Evolutionary conservation across 2,113 vertebrate species (phyloP), one percentile per base, ranked within the genome.

Genomic region (Steatornis caripensis): DNA sequence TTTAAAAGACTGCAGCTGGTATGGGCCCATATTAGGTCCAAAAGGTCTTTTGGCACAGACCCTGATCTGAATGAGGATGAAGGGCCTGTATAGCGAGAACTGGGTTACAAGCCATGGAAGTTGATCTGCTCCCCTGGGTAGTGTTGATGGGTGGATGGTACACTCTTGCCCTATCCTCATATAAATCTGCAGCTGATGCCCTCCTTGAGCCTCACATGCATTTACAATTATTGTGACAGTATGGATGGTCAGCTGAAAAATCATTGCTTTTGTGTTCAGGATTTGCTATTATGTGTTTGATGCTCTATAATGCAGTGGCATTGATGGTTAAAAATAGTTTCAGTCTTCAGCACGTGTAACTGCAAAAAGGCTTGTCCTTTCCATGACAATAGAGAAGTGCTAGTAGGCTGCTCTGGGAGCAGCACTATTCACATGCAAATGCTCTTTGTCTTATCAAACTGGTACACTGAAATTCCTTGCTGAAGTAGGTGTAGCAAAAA

Each of bases 381-480:
- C 23, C 7, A 5, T 2, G 17, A 69, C 68, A 26, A 24, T 2
- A 32, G 72, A 53, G 53, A 46, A 46, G 37, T 10, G 24, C 39
- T 45, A 65, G 37, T 36, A 68, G 86, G 58, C 48, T 41, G 49
- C 61, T 87, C 69, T 37, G 45, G 34, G 46, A 82, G 1, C 78
- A 34, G 66, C 21, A 24, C 45, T n/a, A 4, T 37, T 48, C 55
- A 30, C 30, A 19, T 57, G 49, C 11, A 75, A 62, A 37, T 46
- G 3, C 24, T 78, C 45, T 34, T 64, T 55, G 22, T 65, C 39
- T 65, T 7, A 48, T 34, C 57, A 39, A 77, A 7, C 37, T 22
- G 53, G 4, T 66, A 7, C n/a, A 5, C 32, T 10, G 32, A 51
- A 77, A n/a, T 21, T 15, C 4, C 1, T 21, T 2, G 1, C 53